Conservation (phyloP, 2,888 invertebrate species). For the Griposia aprilina region DNA sequence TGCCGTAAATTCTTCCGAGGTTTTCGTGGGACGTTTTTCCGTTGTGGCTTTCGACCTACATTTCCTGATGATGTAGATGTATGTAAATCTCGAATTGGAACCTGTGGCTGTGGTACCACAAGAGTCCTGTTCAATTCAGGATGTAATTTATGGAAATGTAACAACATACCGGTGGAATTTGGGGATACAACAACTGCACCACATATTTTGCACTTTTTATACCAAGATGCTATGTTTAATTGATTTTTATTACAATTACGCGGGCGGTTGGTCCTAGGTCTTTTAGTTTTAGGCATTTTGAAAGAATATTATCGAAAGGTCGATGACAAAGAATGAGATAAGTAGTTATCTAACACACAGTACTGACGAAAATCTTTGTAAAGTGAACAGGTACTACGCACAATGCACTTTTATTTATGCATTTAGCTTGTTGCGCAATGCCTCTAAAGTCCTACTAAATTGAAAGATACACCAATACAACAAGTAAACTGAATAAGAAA, state of each 20-base stretch:
- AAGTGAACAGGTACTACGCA: not conserved
- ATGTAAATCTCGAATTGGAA: not conserved
- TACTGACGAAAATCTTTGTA: not conserved
- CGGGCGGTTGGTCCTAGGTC: not conserved
- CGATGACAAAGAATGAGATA: not conserved
- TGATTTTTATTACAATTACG: conserved; percentile 15
- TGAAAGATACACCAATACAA: not conserved
- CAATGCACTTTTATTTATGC: not conserved
- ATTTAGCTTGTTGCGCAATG: not conserved
- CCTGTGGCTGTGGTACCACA: not conserved
- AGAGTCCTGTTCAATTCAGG: conserved; percentile 31
- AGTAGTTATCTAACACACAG: not conserved
- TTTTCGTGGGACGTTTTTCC: conserved; percentile 4
- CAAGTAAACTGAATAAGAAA: not conserved
- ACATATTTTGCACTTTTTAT: conserved; percentile 39
- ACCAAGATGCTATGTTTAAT: conserved; percentile 24
- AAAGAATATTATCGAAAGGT: not conserved
- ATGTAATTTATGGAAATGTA: conserved; percentile 30
- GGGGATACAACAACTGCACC: conserved; percentile 18
- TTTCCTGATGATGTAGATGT: not conserved
- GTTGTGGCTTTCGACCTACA: not conserved
- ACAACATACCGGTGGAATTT: conserved; percentile 33
- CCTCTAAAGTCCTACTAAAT: conserved; percentile 5
- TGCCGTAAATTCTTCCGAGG: conserved; percentile 13
- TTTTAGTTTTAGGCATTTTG: conserved; percentile 32